Evolutionary conservation across 2,888 invertebrate genomes (phyloP).

Genomic region (Acheta domesticus): DNA sequence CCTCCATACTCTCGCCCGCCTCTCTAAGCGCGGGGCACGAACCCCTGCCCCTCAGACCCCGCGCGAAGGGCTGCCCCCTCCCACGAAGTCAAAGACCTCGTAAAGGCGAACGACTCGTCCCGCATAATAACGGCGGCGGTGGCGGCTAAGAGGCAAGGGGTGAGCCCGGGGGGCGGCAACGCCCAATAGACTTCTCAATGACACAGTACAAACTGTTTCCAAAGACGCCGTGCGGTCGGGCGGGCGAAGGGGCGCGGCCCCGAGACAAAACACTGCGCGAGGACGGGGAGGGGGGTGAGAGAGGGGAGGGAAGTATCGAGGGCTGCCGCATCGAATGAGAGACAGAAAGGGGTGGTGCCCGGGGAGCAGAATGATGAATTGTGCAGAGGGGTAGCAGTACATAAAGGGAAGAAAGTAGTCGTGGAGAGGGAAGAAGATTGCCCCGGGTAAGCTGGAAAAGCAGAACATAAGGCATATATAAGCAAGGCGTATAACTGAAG

Average conservation of each 20-base stretch:
- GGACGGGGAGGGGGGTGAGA: not conserved
- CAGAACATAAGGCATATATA: no score
- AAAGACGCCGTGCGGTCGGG: not conserved
- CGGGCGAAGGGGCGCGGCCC: not conserved
- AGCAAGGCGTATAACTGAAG: no score
- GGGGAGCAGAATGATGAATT: no score
- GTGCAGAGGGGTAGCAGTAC: not conserved
- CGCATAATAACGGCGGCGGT: not conserved
- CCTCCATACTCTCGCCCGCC: no score
- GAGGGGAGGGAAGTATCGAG: not conserved
- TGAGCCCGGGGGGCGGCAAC: not conserved
- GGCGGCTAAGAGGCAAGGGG: not conserved
- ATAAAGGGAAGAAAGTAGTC: not conserved
- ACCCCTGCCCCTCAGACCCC: no score
- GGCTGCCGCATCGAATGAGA: no score
- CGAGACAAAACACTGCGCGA: not conserved
- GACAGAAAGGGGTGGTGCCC: no score
- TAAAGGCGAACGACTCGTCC: not conserved
- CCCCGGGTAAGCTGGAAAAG: no score
- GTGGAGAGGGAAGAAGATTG: not conserved
- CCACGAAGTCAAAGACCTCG: not conserved
- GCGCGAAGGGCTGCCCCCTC: not conserved
- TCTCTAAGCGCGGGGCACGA: no score
- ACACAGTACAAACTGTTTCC: conserved; percentile 18
- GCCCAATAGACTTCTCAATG: conserved; percentile 8